These are phyloP conservation scores for Tridacna gigas DNA, from an alignment of 2,888 invertebrate species.

Conservation along the genomic window DNA sequence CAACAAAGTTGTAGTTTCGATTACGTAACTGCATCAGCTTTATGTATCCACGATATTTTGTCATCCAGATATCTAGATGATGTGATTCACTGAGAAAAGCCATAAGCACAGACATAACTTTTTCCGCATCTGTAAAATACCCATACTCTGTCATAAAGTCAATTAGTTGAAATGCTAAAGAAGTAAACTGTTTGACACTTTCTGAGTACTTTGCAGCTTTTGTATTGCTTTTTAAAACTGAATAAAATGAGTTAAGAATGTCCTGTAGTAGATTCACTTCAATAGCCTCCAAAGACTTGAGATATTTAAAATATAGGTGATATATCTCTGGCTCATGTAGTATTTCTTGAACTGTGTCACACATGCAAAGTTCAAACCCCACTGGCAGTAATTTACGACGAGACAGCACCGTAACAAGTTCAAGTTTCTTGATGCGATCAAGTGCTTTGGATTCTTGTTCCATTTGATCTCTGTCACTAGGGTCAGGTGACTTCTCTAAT, in stretches of 20 bases:
- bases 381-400: constrained; percentile 74
- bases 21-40: constrained; percentile 79
- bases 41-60: constrained; percentile 76
- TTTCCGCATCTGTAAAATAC: constrained; percentile 73
- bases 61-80: constrained; percentile 77
- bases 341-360: constrained; percentile 77
- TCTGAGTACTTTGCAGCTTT: constrained; percentile 68
- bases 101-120: constrained; percentile 70
- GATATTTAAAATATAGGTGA: constrained; percentile 79
- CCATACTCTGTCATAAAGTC: constrained; percentile 77
- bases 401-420: constrained; percentile 75
- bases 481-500: constrained; percentile 66
- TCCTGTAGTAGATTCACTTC: constrained; percentile 74
- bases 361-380: constrained; percentile 80
- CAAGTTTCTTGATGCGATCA: constrained; percentile 74
- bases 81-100: constrained; percentile 74
- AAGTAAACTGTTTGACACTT: constrained; percentile 73
- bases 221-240: constrained; percentile 70
- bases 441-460: constrained; percentile 73
- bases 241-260: constrained; percentile 71
- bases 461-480: constrained; percentile 72
- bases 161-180: constrained; percentile 73
- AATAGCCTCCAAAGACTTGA: constrained; percentile 68
- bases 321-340: constrained; percentile 73
- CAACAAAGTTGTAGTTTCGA: constrained; percentile 73